Evolutionary conservation across 2,888 invertebrate species (phyloP), one percentile per base, ranked within the genome.

Genomic region (Temnothorax unifasciatus): DNA sequence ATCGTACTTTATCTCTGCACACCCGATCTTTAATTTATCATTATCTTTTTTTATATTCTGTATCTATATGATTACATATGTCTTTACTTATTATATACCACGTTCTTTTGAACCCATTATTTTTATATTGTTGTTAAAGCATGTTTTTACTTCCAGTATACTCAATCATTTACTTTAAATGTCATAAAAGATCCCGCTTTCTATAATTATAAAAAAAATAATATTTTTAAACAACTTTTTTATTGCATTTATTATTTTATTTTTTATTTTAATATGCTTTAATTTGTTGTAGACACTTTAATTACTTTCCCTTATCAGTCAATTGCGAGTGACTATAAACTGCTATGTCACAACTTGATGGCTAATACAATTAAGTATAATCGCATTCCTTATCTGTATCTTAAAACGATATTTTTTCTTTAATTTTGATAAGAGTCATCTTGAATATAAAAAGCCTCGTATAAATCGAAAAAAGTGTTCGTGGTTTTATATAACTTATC

Each of bases 391-490:
- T 21, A 47, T 59, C 15, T 71, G 34, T 25, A 71, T 54, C 11
- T 77, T 69, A 63, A 79, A 68, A 38, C 11, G 21, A 47, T 57
- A 9, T 9, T 59, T 83, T 63, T 44, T 50, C 41, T 59, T 38
- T 6, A 9, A 61, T 47, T 75, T 59, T 38, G 47, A 77, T 66
- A 66, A 83, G 13, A 38, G n/a, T 15, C 15, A 34, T 52, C 11
- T 9, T 38, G 50, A 71, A 54, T 47, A 9, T 71, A 47, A 85
- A 71, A 34, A n/a, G 18, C n/a, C 2, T 82, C 13, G 5, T 44
- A 61, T 64, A 83, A 85, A 83, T 85, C 61, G 66, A 52, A 73
- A 73, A 83, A 79, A 83, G 44, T 29, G 15, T 83, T 57, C 29
- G n/a, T 18, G 61, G 41, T 50, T 69, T 75, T 82, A 82, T 66